Conservation (phyloP, 1,140 invertebrate species). For the Tyrophagus putrescentiae region DNA sequence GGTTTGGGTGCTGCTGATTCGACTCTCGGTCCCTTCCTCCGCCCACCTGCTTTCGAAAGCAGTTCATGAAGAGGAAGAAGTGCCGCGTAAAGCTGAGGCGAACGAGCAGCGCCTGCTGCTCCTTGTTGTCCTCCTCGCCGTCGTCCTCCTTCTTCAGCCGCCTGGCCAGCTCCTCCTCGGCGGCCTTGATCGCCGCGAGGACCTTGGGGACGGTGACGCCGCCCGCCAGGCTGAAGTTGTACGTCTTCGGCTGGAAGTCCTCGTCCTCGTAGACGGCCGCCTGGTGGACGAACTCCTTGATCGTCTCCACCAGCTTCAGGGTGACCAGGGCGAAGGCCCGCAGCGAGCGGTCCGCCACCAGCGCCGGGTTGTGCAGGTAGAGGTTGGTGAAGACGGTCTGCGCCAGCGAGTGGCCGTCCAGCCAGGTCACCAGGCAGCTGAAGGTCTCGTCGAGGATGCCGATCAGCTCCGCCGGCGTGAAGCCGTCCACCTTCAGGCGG, state of each 20-base stretch:
- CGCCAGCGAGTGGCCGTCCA: constrained; percentile 84
- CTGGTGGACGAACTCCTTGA: constrained; percentile 49
- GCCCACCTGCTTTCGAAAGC: constrained; percentile 17
- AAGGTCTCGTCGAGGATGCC: constrained; percentile 86
- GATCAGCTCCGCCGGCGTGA: constrained; percentile 37
- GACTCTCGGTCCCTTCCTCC: neutral
- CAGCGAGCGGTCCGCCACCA: constrained; percentile 64
- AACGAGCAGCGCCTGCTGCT: constrained; percentile 24
- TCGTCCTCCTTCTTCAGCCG: constrained; percentile 41
- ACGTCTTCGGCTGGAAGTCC: constrained; percentile 79
- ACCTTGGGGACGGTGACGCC: constrained; percentile 68
- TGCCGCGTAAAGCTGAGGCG: constrained; percentile 28
- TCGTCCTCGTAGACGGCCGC: constrained; percentile 47
- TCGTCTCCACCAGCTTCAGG: constrained; percentile 76
- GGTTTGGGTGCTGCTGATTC: neutral
- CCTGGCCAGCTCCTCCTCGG: constrained; percentile 75
- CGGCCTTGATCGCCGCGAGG: constrained; percentile 65
- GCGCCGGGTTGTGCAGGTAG: constrained; percentile 75
- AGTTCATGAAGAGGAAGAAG: constrained; percentile 30
- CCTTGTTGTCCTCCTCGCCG: neutral
- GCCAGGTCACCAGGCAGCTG: constrained; percentile 75
- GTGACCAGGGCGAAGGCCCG: constrained; percentile 72
- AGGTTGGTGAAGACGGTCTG: constrained; percentile 95
- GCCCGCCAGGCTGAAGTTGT: constrained; percentile 69
- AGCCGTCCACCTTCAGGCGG: constrained; percentile 58